These are phyloP conservation scores for Hiodon alosoides DNA, from an alignment of 2,113 vertebrate genomes.

Conservation along the genomic window DNA sequence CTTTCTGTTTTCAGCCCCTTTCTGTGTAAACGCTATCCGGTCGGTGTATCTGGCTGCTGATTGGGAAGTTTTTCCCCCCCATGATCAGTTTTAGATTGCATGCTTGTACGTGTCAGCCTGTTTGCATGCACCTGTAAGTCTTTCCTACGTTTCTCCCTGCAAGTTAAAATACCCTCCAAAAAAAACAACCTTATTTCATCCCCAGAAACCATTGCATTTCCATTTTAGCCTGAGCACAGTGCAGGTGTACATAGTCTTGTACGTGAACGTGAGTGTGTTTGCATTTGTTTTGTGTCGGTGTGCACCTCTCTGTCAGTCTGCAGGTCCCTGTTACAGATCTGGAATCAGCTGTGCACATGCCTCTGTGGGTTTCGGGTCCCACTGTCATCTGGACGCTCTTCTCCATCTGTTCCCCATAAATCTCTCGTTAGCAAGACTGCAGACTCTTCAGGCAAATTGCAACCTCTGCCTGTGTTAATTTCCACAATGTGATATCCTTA, in stretches of 20 bases:
- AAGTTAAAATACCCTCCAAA: background rate
- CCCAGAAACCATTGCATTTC: conserved; percentile 42
- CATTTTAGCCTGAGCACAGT: conserved; percentile 22
- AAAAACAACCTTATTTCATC: conserved; percentile 10
- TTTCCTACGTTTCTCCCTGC: conserved; percentile 3
- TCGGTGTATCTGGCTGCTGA: conserved; percentile 30
- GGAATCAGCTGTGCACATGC: background rate
- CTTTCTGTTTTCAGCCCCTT: no score
- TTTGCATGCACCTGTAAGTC: conserved; percentile 33
- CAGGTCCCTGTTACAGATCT: conserved; percentile 7
- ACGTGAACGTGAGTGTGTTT: conserved; percentile 26
- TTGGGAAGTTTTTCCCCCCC: conserved; percentile 13
- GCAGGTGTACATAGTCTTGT: conserved; percentile 25
- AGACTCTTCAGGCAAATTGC: background rate
- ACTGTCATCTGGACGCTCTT: conserved; percentile 5
- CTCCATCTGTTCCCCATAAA: conserved; percentile 2
- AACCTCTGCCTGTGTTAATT: background rate
- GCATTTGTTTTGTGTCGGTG: conserved; percentile 20
- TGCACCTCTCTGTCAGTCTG: conserved; percentile 3
- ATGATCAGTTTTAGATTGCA: conserved; percentile 40
- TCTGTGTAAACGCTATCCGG: no score
- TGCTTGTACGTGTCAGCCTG: conserved; percentile 38
- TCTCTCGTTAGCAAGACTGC: background rate
- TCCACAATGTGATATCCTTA: background rate
- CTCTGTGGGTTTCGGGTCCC: background rate